Evolutionary conservation across 2,888 invertebrate genomes (phyloP).

Genomic region (Harpalus rubripes): DNA sequence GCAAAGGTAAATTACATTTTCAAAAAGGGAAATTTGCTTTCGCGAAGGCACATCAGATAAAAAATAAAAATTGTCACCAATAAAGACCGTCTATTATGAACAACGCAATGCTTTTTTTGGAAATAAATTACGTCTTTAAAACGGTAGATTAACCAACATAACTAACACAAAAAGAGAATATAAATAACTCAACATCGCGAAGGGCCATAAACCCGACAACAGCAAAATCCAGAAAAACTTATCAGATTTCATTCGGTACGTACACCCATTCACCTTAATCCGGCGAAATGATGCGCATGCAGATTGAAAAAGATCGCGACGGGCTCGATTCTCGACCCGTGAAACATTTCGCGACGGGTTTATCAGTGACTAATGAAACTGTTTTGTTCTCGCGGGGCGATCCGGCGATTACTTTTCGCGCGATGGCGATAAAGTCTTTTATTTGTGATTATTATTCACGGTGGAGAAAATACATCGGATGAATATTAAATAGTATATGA

Average conservation of each 20-base stretch:
- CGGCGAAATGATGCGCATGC: slow-evolving; percentile 50
- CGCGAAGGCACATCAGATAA: slow-evolving; percentile 9
- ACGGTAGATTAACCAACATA: slow-evolving; percentile 35
- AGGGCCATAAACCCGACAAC: not conserved
- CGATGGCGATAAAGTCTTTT: slow-evolving; percentile 11
- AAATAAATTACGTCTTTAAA: slow-evolving; percentile 36
- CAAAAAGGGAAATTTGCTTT: slow-evolving; percentile 4
- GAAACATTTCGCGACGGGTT: slow-evolving; percentile 45
- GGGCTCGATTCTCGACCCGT: slow-evolving; percentile 17
- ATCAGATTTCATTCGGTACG: slow-evolving; percentile 7
- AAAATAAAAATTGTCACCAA: slow-evolving; percentile 29
- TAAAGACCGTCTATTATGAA: not conserved
- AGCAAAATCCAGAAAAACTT: slow-evolving; percentile 24
- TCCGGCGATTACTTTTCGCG: slow-evolving; percentile 37
- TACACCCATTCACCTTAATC: slow-evolving; percentile 53
- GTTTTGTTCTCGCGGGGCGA: slow-evolving; percentile 44
- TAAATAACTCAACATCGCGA: slow-evolving; percentile 27
- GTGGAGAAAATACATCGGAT: slow-evolving; percentile 32
- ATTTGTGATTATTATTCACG: slow-evolving; percentile 43
- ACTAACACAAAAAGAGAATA: slow-evolving; percentile 25
- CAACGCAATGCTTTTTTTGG: slow-evolving; percentile 9
- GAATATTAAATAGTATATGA: slow-evolving; percentile 45
- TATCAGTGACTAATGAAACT: slow-evolving; percentile 56
- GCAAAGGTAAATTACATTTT: not conserved
- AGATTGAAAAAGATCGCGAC: slow-evolving; percentile 53